phyloP scores from a whole-genome alignment of 2,797 vertebrate genomes.

The Centropyge bicolor region DNA sequence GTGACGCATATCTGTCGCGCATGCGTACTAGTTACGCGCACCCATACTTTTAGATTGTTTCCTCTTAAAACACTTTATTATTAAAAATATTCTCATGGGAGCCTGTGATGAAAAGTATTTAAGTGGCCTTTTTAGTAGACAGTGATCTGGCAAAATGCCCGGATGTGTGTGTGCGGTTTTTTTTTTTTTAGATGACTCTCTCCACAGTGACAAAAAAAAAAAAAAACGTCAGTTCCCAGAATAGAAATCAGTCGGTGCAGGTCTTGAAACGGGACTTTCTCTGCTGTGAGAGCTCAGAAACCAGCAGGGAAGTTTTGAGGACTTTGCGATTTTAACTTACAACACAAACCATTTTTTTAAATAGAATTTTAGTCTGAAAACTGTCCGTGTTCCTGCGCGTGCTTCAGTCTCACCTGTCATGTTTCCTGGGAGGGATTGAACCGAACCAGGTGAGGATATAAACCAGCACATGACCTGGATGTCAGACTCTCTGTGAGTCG shows the following conservation, averaged over 20 bases:
- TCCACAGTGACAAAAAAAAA: constrained; percentile 54
- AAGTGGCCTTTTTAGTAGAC: constrained; percentile 23
- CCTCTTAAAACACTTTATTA: neutral
- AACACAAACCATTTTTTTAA: constrained; percentile 8
- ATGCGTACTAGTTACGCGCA: too few relatives aligned
- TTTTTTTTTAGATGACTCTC: constrained; percentile 18
- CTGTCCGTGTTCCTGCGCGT: constrained; percentile 18
- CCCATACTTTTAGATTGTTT: too few relatives aligned
- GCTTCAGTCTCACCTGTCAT: constrained; percentile 70
- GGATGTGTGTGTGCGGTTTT: constrained; percentile 21
- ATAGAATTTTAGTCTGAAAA: too few relatives aligned
- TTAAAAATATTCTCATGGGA: constrained; percentile 18
- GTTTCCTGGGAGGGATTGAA: constrained; percentile 3
- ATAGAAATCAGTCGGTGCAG: constrained; percentile 61
- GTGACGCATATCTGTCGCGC: too few relatives aligned
- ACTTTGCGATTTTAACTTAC: neutral
- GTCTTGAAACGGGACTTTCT: constrained; percentile 14
- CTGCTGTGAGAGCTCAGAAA: constrained; percentile 10
- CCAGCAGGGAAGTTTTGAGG: neutral
- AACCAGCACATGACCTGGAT: neutral
- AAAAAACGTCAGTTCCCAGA: constrained; percentile 64
- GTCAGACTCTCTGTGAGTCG: neutral
- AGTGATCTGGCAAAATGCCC: constrained; percentile 48
- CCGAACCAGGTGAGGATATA: constrained; percentile 35
- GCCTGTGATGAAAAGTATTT: constrained; percentile 29